Evolutionary conservation across 53 echinoderm and acorn worm species (phyloP).

Genomic region (Antedon mediterranea): DNA sequence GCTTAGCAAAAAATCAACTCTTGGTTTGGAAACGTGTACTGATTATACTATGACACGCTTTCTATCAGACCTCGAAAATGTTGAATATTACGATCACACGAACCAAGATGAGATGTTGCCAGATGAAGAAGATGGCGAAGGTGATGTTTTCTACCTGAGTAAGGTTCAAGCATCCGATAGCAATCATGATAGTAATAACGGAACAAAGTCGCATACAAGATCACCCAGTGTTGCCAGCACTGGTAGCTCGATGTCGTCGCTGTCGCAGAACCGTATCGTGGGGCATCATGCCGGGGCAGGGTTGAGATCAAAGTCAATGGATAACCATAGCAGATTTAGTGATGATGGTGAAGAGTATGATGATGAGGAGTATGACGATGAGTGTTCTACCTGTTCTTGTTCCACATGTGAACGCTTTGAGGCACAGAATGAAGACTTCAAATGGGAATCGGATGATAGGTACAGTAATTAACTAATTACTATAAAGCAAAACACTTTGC

Average conservation of each 20-base stretch:
- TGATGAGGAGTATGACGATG: not conserved
- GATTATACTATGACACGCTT: not conserved
- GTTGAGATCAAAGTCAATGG: not conserved
- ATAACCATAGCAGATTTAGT: not conserved
- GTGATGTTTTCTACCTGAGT: not conserved
- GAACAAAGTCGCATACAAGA: not conserved
- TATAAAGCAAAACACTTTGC: no score
- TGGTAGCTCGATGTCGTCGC: not conserved
- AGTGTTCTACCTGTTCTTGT: not conserved
- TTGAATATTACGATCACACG: not conserved
- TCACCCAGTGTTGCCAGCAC: not conserved
- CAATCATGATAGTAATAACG: not conserved
- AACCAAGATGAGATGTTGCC: not conserved
- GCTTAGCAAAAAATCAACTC: not conserved
- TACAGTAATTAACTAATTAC: no score
- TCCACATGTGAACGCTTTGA: not conserved
- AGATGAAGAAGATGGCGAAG: not conserved
- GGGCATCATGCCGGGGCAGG: not conserved
- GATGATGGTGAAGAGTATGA: not conserved
- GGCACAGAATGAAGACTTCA: constrained; percentile 20
- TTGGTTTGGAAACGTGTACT: not conserved
- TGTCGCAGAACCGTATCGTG: not conserved
- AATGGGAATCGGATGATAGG: constrained; percentile 99
- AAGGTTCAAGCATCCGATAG: not conserved
- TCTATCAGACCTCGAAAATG: not conserved